phyloP scores from a whole-genome alignment of 2,797 vertebrate species.

The Nannoperca australis region DNA sequence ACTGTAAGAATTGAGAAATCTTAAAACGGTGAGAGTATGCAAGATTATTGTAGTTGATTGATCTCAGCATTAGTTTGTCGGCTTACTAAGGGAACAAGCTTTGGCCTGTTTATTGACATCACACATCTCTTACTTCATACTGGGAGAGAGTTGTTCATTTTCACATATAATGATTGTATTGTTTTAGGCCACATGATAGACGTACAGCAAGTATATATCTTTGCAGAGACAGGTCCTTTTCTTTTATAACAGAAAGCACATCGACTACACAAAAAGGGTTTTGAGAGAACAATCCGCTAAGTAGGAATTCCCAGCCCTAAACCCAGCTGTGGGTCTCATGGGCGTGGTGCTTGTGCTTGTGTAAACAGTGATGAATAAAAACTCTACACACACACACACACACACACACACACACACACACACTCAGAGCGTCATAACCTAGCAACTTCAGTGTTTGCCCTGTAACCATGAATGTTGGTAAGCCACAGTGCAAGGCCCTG shows the following conservation, averaged over 20 bases:
- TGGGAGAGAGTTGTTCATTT: background rate
- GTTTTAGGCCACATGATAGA: slow-evolving; percentile 3
- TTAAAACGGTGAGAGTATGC: background rate
- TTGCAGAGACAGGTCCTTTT: background rate
- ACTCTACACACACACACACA: background rate
- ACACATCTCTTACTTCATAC: slow-evolving; percentile 1
- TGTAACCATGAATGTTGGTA: slow-evolving; percentile 67
- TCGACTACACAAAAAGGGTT: background rate
- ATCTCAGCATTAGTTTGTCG: background rate
- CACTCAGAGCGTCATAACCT: slow-evolving; percentile 47
- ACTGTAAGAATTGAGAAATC: background rate
- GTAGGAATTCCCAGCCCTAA: slow-evolving; percentile 24
- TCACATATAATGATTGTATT: background rate
- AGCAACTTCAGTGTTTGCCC: slow-evolving; percentile 77
- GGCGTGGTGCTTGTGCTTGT: slow-evolving; percentile 60
- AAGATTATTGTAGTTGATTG: background rate
- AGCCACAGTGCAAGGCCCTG: slow-evolving; percentile 37
- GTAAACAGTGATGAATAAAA: slow-evolving; percentile 27
- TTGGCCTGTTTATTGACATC: background rate
- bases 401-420: slow-evolving; percentile 10
- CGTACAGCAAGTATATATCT: background rate
- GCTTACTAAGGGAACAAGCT: background rate
- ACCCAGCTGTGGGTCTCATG: slow-evolving; percentile 58
- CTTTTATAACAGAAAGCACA: background rate
- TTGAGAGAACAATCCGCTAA: slow-evolving; percentile 31